Evolutionary conservation across 2,113 vertebrate species (phyloP).

Genomic region (Rhombomys opimus): DNA sequence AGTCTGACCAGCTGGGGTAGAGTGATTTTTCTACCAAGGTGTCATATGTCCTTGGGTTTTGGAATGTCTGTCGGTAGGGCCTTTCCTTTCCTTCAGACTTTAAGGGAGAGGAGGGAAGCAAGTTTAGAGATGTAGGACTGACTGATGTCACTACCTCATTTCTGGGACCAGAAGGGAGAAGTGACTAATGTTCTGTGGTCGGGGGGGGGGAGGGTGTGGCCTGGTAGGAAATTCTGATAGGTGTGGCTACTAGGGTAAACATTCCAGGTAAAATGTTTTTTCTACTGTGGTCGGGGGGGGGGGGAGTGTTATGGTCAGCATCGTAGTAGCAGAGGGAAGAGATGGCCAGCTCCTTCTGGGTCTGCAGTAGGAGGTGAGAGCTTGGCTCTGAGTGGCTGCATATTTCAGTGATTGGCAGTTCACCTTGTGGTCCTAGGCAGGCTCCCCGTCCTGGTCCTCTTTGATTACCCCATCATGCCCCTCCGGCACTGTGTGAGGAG

Average conservation of each 20-base stretch:
- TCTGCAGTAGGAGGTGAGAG: neutral
- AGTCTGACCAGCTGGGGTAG: rapidly evolving
- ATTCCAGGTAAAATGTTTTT: neutral
- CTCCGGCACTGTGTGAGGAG: neutral
- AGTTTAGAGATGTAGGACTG: neutral
- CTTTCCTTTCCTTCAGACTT: neutral
- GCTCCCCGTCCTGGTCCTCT: neutral
- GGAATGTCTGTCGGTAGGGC: too few relatives aligned
- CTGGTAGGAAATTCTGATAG: neutral
- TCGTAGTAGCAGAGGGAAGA: neutral
- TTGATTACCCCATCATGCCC: neutral
- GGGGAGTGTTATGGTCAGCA: neutral
- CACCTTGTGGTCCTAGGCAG: neutral
- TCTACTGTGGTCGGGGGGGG: too few relatives aligned
- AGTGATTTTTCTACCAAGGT: neutral
- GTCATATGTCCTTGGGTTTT: neutral
- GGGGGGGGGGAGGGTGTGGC: neutral
- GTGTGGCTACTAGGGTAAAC: neutral
- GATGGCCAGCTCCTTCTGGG: neutral
- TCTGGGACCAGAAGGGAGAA: neutral
- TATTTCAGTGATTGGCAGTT: neutral
- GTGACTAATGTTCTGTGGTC: too few relatives aligned
- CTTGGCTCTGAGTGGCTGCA: neutral
- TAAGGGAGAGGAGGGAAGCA: neutral
- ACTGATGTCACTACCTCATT: too few relatives aligned